Percentiles rank a stretch among this genome's conserved stretches.
phyloP scores from a whole-genome alignment of 2,888 invertebrate species.

The Phorcus lineatus region DNA sequence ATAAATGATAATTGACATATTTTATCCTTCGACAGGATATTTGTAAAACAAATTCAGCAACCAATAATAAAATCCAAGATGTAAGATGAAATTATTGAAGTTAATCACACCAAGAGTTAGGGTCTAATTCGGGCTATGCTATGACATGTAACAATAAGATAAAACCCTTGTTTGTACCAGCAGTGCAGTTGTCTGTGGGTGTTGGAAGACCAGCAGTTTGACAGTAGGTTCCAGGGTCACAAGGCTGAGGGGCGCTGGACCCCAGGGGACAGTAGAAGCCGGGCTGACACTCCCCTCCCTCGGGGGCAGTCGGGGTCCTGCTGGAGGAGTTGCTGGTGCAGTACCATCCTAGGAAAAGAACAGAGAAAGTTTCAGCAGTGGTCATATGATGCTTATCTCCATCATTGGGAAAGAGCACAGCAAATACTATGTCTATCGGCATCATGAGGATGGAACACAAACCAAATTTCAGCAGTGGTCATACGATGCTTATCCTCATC shows the following conservation, averaged over 20 bases:
- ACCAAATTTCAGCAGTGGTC: too few relatives aligned
- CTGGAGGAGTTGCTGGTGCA: constrained; percentile 62
- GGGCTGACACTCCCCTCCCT: constrained; percentile 69
- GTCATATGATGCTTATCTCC: too few relatives aligned
- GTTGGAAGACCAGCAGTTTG: constrained; percentile 57
- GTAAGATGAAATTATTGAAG: too few relatives aligned
- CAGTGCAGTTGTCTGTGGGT: constrained; percentile 70
- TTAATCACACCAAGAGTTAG: not conserved
- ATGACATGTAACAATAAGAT: too few relatives aligned
- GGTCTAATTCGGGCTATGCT: too few relatives aligned
- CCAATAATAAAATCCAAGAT: too few relatives aligned
- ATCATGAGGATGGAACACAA: too few relatives aligned
- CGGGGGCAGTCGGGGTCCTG: constrained; percentile 51
- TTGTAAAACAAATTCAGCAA: too few relatives aligned
- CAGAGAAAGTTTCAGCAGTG: not conserved
- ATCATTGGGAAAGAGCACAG: not conserved
- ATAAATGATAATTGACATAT: too few relatives aligned
- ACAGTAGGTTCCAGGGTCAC: constrained; percentile 68
- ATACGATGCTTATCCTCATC: too few relatives aligned
- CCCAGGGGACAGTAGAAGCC: constrained; percentile 68
- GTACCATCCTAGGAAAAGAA: constrained; percentile 67
- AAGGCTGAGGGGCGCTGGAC: constrained; percentile 49
- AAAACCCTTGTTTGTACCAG: constrained; percentile 49
- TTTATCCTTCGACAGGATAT: too few relatives aligned
- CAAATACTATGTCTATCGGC: too few relatives aligned